phyloP scores from a whole-genome alignment of 2,797 vertebrate species.

The Micropoecilia bifurca region DNA sequence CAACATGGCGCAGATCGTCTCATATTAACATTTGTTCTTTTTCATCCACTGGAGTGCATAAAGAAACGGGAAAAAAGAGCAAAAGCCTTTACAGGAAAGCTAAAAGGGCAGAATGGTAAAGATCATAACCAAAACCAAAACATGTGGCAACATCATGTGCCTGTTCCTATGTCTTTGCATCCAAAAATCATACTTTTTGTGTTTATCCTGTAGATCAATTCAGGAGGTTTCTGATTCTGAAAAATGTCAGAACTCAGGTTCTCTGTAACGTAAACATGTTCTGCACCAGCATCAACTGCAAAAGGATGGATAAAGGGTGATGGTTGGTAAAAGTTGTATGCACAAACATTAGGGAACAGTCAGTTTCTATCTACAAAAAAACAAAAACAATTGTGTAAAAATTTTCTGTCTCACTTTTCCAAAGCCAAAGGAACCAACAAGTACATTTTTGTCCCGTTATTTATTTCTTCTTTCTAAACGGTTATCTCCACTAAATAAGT shows the following conservation, averaged over 20 bases:
- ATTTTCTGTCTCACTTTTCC: constrained; percentile 20
- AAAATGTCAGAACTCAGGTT: background rate
- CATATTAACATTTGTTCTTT: constrained; percentile 33
- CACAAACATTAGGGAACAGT: background rate
- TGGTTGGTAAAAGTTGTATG: background rate
- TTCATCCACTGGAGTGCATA: constrained; percentile 46
- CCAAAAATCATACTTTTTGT: background rate
- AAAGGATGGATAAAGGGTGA: background rate
- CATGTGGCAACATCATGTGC: constrained; percentile 19
- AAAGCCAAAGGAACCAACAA: constrained; percentile 39
- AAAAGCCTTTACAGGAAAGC: constrained; percentile 8
- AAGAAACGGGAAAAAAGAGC: constrained; percentile 23
- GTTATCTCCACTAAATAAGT: constrained; percentile 54
- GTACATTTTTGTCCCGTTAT: constrained; percentile 30
- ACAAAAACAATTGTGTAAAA: constrained; percentile 8
- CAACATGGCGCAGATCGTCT: background rate
- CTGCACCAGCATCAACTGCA: background rate
- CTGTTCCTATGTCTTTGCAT: constrained; percentile 26
- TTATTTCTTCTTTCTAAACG: constrained; percentile 36
- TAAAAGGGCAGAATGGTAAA: constrained; percentile 14
- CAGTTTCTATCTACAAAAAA: background rate
- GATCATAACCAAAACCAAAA: constrained; percentile 19
- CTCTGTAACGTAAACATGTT: background rate
- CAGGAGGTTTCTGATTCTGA: background rate
- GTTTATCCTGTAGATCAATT: background rate